Percentiles rank a stretch among this genome's conserved stretches.
These are phyloP conservation scores for Hydra vulgaris DNA, from an alignment of 30 jellyfish, hydroid and myxozoan genomes.

Conservation along the genomic window DNA sequence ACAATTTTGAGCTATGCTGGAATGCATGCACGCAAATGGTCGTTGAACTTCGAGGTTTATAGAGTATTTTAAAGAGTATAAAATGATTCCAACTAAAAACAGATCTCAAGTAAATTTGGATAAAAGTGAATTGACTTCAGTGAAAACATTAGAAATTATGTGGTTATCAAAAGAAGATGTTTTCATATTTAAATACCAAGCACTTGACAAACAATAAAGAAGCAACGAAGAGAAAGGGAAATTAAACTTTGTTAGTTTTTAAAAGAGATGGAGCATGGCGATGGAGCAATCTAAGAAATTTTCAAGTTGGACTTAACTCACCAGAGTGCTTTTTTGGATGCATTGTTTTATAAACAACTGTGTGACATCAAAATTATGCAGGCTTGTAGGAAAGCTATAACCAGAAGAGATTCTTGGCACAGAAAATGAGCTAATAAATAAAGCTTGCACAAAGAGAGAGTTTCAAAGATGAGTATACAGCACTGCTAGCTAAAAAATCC, in stretches of 20 bases:
- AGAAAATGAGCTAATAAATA: too few species aligned
- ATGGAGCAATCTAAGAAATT: too few species aligned
- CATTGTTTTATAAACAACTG: too few species aligned
- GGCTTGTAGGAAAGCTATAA: too few species aligned
- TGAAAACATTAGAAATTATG: conserved; percentile 23
- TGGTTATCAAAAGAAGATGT: conserved; percentile 24
- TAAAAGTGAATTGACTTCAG: conserved; percentile 31
- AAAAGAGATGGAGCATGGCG: background rate
- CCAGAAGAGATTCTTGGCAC: too few species aligned
- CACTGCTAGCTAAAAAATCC: conserved; percentile 10
- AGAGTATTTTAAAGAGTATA: too few species aligned
- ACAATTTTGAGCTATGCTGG: conserved; percentile 41
- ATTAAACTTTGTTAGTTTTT: background rate
- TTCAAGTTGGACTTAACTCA: too few species aligned
- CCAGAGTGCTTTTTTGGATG: too few species aligned
- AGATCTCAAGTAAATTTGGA: conserved; percentile 34
- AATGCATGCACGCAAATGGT: conserved; percentile 63
- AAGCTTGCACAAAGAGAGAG: background rate
- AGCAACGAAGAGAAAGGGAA: background rate
- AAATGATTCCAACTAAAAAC: conserved; percentile 36
- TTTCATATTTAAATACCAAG: conserved; percentile 14
- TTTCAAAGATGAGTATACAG: background rate
- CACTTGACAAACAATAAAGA: conserved; percentile 13
- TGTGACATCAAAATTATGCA: too few species aligned
- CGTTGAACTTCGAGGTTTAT: conserved; percentile 28